Base-by-base conservation (phyloP, 2,888 invertebrate genomes). In the Cyclophora albipunctata region DNA sequence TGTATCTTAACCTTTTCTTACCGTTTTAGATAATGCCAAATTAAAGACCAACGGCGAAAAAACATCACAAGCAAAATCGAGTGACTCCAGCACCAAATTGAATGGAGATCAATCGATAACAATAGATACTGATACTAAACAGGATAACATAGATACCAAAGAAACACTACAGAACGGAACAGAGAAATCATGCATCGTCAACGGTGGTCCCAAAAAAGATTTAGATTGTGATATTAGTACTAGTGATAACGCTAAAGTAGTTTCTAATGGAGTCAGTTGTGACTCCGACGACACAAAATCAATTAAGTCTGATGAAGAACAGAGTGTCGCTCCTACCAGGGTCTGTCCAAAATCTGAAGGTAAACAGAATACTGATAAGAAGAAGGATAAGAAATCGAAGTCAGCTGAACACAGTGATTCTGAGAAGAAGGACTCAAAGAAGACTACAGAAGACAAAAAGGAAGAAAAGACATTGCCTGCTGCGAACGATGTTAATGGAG, bases 211-310 rank as follows among this genome's bases (percentile, higher is more conserved):
- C 70, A 85, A 80, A 78, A 80, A 78, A 73, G 70, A 75, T 73
- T 77, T 76, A 73, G 83, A 85, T 78, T 88, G 88, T 87, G 88
- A 88, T 88, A 88, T 87, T 88, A 87, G 84, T 79, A 83, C 80
- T 87, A 87, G 75, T 83, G 75, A 79, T 82, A 84, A 76, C 73
- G 69, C 74, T 83, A 87, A 84, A 81, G 60, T 87, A 87, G 84
- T 85, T 77, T 77, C 81, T 83, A 88, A 88, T 76, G 88, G 88
- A 70, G 71, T 79, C 66, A 79, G 71, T 68, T 81, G 79, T 75
- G 81, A 86, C 75, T 74, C 78, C 59, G 82, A 84, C 63, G 81
- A 84, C 58, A 66, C 73, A 52, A 84, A 86, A 75, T 81, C 75
- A 34, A 79, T 60, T 71, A 84, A 82, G 69, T 81, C 83, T 65